Conservation (phyloP, 1,140 invertebrate species). For the Trinorchestia longiramus region DNA sequence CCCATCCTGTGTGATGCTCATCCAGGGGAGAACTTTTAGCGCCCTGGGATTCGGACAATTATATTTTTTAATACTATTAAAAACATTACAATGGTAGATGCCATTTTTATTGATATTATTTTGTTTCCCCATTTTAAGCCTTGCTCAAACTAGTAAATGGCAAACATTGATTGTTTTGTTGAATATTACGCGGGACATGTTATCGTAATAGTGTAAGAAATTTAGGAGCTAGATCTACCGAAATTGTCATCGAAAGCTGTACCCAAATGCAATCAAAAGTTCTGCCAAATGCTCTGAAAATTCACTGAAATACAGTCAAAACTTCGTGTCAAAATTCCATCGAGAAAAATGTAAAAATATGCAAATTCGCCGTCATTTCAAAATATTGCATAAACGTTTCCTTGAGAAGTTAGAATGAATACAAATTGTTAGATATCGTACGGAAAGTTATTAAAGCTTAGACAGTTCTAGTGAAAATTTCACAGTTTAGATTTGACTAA, state of each 20-base stretch:
- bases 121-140: not conserved
- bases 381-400: not conserved
- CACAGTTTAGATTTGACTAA: no score
- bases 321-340: not conserved
- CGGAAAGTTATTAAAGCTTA: not conserved
- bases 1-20: no score
- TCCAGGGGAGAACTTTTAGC: no score
- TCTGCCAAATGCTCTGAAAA: no score
- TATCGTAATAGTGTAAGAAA: not conserved
- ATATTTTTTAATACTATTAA: no score
- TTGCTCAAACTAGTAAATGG: not conserved
- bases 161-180: not conserved
- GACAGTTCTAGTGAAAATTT: no score
- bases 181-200: not conserved
- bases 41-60: no score
- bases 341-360: not conserved
- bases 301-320: not conserved
- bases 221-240: not conserved
- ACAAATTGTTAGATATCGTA: not conserved
- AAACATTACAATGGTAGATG: no score
- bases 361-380: not conserved
- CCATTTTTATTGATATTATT: no score
- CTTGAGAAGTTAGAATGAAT: not conserved
- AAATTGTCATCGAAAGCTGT: not conserved
- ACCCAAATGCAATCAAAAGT: not conserved